Evolutionary conservation across 2,888 invertebrate genomes (phyloP).

Genomic region (Apotomis capreana): DNA sequence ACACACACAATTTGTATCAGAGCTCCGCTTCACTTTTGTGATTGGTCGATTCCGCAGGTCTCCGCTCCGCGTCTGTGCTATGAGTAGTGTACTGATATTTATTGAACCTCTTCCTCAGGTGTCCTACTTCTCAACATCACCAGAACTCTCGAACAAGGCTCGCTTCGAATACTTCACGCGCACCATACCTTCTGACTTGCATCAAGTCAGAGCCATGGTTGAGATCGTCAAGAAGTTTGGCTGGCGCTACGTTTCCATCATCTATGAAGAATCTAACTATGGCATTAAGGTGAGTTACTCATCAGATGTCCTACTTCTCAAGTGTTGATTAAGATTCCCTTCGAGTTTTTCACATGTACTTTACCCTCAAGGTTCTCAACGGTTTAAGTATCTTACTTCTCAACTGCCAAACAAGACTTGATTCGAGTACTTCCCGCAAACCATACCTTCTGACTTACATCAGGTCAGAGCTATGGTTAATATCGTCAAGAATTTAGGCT

Average conservation of each 20-base stretch:
- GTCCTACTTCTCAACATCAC: constrained; percentile 96
- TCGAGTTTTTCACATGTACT: constrained; percentile 92
- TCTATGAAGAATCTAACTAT: constrained; percentile 98
- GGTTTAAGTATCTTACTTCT: constrained; percentile 95
- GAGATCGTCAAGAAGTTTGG: constrained; percentile 93
- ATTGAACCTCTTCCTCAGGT: constrained; percentile 85
- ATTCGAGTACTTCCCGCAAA: constrained; percentile 92
- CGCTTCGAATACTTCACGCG: constrained; percentile 96
- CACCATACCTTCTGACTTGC: constrained; percentile 97
- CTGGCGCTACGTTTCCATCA: constrained; percentile 97
- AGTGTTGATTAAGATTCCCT: constrained; percentile 97
- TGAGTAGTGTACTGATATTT: too few species aligned
- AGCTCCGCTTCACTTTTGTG: too few species aligned
- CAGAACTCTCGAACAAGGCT: constrained; percentile 96
- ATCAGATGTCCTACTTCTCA: constrained; percentile 96
- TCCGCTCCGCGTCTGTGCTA: too few species aligned
- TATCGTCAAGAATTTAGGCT: constrained; percentile 92
- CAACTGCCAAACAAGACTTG: constrained; percentile 96
- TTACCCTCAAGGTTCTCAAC: too few species aligned
- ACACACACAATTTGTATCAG: too few species aligned
- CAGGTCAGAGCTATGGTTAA: constrained; percentile 98
- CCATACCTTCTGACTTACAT: constrained; percentile 97
- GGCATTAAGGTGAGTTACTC: constrained; percentile 90
- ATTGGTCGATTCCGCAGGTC: too few species aligned
- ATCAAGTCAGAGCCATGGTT: constrained; percentile 97